Base-by-base conservation (phyloP, 2,888 invertebrate genomes). In the Calameuta filiformis region DNA sequence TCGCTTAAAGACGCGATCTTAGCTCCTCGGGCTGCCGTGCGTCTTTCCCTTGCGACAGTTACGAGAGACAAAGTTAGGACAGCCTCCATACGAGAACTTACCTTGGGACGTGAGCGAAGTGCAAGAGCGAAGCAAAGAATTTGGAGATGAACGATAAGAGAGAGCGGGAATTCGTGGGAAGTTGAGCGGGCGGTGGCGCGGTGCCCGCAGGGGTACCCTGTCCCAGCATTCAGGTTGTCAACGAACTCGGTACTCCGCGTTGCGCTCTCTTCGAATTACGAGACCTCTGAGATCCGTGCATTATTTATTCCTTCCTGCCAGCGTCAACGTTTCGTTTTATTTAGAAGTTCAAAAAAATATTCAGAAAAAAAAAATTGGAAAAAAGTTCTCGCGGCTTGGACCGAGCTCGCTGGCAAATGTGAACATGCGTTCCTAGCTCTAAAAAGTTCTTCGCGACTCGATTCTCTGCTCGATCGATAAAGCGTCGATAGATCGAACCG, bases 141-240 rank as follows among this genome's bases (percentile, higher is more conserved):
- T 78, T 73, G 78, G 75, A 76, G 78, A 76, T 73, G 33, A 71
- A 71, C 71, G 34, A 71, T 76, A 56, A 35, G n/a, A 73, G 35
- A 35, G 75, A 78, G 76, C 76, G 78, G 78, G 78, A 75, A 78
- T 73, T 73, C 73, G 73, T 78, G 78, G 78, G 73, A 78, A 75
- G 73, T 81, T 81, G 81, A 82, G 82, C 87, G 87, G 87, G 87
- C 87, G 87, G 85, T 87, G 87, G 85, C 87, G 90, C 90, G 91
- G 91, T 91, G 91, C 91, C 91, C 91, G 90, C 91, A 96, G 96
- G 96, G 96, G 96, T 97, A 97, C 97, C 97, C 97, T 97, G 97
- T 97, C 97, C 97, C 97, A 97, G 97, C 97, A 97, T 97, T 97
- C 97, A 97, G 97, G 97, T 96, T 96, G 89, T 89, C 88, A 85